Conservation (phyloP, 2,113 vertebrate species). For the Cariama cristata region DNA sequence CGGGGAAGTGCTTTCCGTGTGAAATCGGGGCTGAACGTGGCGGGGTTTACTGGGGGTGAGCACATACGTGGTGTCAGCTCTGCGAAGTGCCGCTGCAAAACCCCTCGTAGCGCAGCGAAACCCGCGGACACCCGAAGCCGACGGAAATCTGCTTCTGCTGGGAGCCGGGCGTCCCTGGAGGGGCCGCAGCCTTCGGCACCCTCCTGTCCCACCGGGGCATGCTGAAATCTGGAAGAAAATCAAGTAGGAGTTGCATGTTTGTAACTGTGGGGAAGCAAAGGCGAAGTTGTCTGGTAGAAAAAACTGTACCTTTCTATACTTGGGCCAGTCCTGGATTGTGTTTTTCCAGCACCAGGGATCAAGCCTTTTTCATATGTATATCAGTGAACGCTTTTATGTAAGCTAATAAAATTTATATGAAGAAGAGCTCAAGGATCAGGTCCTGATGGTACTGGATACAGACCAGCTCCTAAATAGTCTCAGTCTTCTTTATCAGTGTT, state of each 20-base stretch:
- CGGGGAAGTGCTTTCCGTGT: constrained; percentile 40
- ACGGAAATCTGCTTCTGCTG: not conserved
- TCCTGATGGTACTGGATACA: not conserved
- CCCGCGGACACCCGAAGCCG: not conserved
- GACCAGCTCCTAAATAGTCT: not conserved
- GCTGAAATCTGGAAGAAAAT: not conserved
- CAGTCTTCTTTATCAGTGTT: not conserved
- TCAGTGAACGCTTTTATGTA: not conserved
- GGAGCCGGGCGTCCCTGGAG: not conserved
- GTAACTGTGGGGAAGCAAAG: not conserved
- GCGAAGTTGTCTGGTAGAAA: not conserved
- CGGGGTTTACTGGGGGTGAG: constrained; percentile 25
- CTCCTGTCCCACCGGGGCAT: not conserved
- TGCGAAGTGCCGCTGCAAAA: constrained; percentile 42
- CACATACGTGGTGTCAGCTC: constrained; percentile 28
- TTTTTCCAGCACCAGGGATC: not conserved
- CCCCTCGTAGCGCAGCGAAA: not conserved
- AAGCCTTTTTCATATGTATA: not conserved
- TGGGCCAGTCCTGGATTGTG: not conserved
- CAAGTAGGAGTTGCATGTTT: not conserved
- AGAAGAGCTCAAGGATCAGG: not conserved
- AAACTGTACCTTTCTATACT: not conserved
- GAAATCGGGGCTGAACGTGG: constrained; percentile 48
- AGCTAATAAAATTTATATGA: not conserved
- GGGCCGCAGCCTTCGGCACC: not conserved